A percentile compares a stretch with the other conserved stretches of the same genome.
These are phyloP conservation scores for Prorops nasuta DNA, from an alignment of 1,140 invertebrate species.

Conservation along the genomic window DNA sequence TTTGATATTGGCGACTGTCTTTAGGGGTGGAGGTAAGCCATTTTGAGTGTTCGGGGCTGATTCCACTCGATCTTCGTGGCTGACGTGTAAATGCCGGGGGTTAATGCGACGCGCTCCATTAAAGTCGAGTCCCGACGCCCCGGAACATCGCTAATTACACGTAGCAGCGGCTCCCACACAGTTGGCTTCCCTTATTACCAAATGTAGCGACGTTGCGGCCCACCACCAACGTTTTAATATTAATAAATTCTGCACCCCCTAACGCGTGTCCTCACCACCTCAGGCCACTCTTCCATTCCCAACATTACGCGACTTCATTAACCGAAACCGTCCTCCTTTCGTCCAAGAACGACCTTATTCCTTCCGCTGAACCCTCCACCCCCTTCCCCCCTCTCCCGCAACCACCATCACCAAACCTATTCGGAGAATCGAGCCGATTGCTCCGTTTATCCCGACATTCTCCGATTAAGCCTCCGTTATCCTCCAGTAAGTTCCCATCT, in stretches of 20 bases:
- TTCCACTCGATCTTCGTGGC: slow-evolving; percentile 35
- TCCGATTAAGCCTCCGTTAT: too few species aligned
- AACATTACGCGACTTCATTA: slow-evolving; percentile 27
- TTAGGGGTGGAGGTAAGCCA: too few species aligned
- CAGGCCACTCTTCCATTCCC: background rate
- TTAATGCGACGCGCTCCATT: slow-evolving; percentile 41
- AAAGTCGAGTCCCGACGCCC: slow-evolving; percentile 36
- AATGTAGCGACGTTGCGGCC: too few species aligned
- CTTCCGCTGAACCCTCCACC: too few species aligned
- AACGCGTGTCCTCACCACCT: slow-evolving; percentile 1
- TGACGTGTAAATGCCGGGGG: slow-evolving; percentile 36
- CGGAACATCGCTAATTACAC: slow-evolving; percentile 40
- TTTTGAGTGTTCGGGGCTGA: too few species aligned
- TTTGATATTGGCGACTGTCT: too few species aligned
- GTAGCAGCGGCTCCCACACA: slow-evolving; percentile 26
- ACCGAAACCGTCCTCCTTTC: slow-evolving; percentile 12
- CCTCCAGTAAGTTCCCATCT: too few species aligned
- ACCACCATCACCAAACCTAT: too few species aligned
- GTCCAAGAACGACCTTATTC: too few species aligned
- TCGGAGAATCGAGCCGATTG: too few species aligned
- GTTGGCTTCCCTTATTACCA: slow-evolving; percentile 7
- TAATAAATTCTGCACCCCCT: slow-evolving; percentile 22
- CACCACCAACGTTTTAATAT: slow-evolving; percentile 24
- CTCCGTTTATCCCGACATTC: too few species aligned
- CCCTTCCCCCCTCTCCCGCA: too few species aligned